These are phyloP conservation scores for Siniperca scherzeri DNA, from an alignment of 2,797 vertebrate species.

Conservation along the genomic window DNA sequence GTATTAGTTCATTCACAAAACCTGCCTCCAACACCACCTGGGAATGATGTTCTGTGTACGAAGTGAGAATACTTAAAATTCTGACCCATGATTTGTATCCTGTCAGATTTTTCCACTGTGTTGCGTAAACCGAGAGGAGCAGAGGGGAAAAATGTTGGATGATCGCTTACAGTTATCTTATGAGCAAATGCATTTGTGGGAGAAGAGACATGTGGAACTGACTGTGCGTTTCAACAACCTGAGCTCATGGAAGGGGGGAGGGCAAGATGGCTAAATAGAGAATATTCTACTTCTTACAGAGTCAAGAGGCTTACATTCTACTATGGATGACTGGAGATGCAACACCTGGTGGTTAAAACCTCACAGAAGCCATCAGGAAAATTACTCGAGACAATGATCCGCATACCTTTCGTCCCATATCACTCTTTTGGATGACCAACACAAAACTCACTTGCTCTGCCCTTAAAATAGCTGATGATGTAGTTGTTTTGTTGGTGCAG, in stretches of 20 bases:
- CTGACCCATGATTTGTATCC: slow-evolving; percentile 42
- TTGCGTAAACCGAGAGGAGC: slow-evolving; percentile 63
- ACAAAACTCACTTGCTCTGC: slow-evolving; percentile 2
- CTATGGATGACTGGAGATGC: neutral
- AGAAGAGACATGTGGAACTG: slow-evolving; percentile 46
- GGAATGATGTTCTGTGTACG: slow-evolving; percentile 18
- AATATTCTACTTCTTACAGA: slow-evolving; percentile 1
- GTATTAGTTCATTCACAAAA: slow-evolving; percentile 75
- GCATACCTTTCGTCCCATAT: slow-evolving; percentile 39
- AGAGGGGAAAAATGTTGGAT: slow-evolving; percentile 56
- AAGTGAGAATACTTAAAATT: slow-evolving; percentile 44
- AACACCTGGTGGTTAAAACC: slow-evolving; percentile 17
- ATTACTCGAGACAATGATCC: neutral
- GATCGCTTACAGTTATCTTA: slow-evolving; percentile 62
- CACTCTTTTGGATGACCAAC: slow-evolving; percentile 23
- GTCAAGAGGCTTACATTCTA: neutral
- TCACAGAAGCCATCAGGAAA: slow-evolving; percentile 17
- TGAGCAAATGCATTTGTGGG: slow-evolving; percentile 46
- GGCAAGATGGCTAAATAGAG: neutral
- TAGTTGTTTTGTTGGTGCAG: slow-evolving; percentile 12
- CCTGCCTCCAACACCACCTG: slow-evolving; percentile 44
- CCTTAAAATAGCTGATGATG: slow-evolving; percentile 43
- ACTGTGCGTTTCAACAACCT: slow-evolving; percentile 44
- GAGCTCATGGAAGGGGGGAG: slow-evolving; percentile 21
- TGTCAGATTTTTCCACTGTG: slow-evolving; percentile 13